Percentiles rank a stretch among this genome's conserved stretches.
These are phyloP conservation scores for Drosophila triauraria DNA, from an alignment of 1,140 invertebrate genomes.

Conservation along the genomic window DNA sequence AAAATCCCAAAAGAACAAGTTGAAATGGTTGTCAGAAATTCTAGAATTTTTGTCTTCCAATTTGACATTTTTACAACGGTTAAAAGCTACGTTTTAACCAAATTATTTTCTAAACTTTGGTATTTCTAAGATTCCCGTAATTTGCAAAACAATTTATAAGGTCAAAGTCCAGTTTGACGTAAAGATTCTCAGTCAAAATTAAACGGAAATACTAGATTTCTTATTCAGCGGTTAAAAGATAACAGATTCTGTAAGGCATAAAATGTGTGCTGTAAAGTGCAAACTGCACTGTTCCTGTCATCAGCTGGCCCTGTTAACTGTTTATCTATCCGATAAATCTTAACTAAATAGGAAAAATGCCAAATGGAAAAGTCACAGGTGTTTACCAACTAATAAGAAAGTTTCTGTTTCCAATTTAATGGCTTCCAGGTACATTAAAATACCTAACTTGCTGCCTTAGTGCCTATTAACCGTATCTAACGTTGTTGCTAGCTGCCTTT, in stretches of 20 bases:
- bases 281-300: too few relatives aligned
- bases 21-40: background rate
- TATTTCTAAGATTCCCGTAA: too few relatives aligned
- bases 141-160: background rate
- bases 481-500: constrained; percentile 2
- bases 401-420: background rate
- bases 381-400: background rate
- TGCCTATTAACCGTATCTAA: background rate
- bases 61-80: background rate
- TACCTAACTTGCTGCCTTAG: background rate
- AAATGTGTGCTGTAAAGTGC: too few relatives aligned
- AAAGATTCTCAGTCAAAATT: too few relatives aligned
- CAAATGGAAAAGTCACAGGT: too few relatives aligned
- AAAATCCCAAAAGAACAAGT: background rate
- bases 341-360: too few relatives aligned
- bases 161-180: background rate
- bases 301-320: too few relatives aligned
- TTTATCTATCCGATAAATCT: too few relatives aligned
- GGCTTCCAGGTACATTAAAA: background rate
- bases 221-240: background rate
- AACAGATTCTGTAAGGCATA: too few relatives aligned
- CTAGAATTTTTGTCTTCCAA: background rate
- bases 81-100: too few relatives aligned
- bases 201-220: background rate
- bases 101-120: too few relatives aligned